phyloP scores from a whole-genome alignment of 1,140 invertebrate species.

The Andrena cerasifolii region DNA sequence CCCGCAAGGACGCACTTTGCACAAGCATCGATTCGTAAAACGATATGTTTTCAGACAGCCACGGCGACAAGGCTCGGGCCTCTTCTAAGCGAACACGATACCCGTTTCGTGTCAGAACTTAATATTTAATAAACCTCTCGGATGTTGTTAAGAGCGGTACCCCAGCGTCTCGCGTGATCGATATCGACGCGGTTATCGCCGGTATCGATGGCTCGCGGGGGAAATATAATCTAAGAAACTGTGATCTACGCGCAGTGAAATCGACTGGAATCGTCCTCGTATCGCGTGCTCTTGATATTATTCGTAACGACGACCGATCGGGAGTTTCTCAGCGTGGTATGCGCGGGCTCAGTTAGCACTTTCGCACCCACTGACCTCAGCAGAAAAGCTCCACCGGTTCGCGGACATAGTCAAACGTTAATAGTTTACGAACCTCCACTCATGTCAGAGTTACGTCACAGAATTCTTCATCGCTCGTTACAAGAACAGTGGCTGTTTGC shows the following conservation, averaged over 20 bases:
- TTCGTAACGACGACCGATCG: constrained; percentile 25
- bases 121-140: constrained; percentile 54
- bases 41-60: constrained; percentile 40
- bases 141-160: constrained; percentile 36
- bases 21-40: constrained; percentile 49
- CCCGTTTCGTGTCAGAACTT: constrained; percentile 45
- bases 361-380: background rate
- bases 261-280: constrained; percentile 29
- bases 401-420: no score
- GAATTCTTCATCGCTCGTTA: no score
- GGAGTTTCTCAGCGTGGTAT: constrained; percentile 14
- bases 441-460: no score
- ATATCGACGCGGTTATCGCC: constrained; percentile 26
- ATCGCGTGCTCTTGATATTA: constrained; percentile 35
- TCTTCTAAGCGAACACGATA: constrained; percentile 50
- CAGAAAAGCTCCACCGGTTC: background rate
- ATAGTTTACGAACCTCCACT: no score
- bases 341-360: background rate
- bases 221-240: constrained; percentile 45
- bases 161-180: constrained; percentile 51
- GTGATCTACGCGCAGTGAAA: constrained; percentile 39
- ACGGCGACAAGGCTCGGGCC: constrained; percentile 21
- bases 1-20: constrained; percentile 22
- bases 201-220: constrained; percentile 44
- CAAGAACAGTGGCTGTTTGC: no score